Conservation (phyloP, 2,113 vertebrate species). For the Pipa parva region DNA sequence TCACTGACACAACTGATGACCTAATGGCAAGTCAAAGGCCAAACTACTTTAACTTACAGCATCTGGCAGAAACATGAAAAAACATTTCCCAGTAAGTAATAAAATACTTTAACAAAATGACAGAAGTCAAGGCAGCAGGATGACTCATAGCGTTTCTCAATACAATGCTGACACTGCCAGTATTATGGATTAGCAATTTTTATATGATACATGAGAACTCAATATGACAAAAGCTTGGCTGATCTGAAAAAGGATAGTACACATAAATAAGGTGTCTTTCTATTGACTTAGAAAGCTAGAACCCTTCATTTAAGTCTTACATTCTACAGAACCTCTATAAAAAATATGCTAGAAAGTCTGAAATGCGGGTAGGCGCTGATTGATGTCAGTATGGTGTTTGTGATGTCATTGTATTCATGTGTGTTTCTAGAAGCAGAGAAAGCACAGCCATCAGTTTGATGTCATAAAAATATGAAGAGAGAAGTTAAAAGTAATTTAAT, state of each 20-base stretch:
- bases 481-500: no score
- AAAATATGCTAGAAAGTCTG: no score
- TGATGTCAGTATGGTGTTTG: no score
- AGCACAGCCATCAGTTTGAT: no score
- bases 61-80: slow-evolving; percentile 24
- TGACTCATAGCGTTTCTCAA: slow-evolving; percentile 22
- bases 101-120: slow-evolving; percentile 16
- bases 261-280: slow-evolving; percentile 5
- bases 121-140: slow-evolving; percentile 14
- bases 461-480: no score
- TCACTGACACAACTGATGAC: slow-evolving; percentile 29
- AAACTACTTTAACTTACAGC: slow-evolving; percentile 22
- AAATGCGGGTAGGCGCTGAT: no score
- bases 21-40: slow-evolving; percentile 32
- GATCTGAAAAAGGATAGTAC: neutral
- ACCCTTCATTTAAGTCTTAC: no score
- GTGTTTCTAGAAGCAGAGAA: no score
- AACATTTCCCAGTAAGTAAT: slow-evolving; percentile 27
- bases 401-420: no score
- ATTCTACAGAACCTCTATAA: no score
- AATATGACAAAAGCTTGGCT: slow-evolving; percentile 12
- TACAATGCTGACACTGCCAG: slow-evolving; percentile 20
- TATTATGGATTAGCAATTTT: slow-evolving; percentile 19
- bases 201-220: slow-evolving; percentile 5
- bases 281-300: no score